A percentile compares a stretch with the other conserved stretches of the same genome.
Conservation (phyloP, 2,113 vertebrate genomes). For the Zootoca vivipara region DNA sequence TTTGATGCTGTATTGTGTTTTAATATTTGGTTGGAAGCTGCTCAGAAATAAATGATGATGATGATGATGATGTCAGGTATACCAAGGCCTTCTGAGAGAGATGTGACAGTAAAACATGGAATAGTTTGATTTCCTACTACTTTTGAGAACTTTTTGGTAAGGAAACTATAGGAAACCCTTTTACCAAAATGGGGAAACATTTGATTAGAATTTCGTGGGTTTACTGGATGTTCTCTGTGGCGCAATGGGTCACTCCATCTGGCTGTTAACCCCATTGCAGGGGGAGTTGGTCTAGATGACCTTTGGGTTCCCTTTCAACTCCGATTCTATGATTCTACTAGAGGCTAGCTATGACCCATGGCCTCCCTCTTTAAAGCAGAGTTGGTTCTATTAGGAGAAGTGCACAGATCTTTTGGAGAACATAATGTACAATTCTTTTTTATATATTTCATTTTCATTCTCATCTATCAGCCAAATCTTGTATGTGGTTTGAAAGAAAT, state of each 20-base stretch:
- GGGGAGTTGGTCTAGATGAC: too few species aligned
- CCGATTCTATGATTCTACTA: too few species aligned
- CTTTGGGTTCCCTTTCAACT: too few species aligned
- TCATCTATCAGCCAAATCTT: not conserved
- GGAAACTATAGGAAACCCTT: not conserved
- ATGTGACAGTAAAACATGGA: not conserved
- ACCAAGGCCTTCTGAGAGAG: not conserved
- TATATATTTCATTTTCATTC: not conserved
- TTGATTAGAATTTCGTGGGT: not conserved
- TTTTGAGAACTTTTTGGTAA: not conserved
- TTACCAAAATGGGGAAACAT: not conserved
- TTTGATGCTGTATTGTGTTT: too few species aligned
- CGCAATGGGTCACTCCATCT: too few species aligned
- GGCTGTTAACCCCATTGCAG: too few species aligned
- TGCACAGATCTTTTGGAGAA: not conserved
- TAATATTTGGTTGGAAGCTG: too few species aligned
- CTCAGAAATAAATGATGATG: too few species aligned
- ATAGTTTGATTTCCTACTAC: not conserved
- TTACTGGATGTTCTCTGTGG: not conserved
- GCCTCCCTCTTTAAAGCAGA: not conserved
- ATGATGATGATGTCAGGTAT: not conserved
- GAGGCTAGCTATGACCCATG: too few species aligned
- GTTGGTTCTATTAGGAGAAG: not conserved
- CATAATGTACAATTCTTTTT: too few species aligned
- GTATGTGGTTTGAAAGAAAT: not conserved